Conservation (phyloP, 1,140 invertebrate species). For the Drosophila murphyi region DNA sequence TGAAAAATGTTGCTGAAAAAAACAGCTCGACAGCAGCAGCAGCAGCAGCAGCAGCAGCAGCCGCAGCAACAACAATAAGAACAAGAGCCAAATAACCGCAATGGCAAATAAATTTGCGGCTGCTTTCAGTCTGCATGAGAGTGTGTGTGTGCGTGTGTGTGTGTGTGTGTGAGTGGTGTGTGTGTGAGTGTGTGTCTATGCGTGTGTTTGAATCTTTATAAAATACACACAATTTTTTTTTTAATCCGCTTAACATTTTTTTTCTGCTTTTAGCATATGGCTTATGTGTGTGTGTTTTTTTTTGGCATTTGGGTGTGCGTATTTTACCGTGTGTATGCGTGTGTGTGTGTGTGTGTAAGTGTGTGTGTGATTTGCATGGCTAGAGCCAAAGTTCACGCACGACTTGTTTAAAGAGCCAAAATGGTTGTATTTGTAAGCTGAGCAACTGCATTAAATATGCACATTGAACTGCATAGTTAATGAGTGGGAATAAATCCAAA, state of each 20-base stretch:
- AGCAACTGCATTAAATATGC: slow-evolving; percentile 31
- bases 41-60: slow-evolving; percentile 7
- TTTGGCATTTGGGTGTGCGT: not conserved
- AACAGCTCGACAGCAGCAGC: slow-evolving; percentile 35
- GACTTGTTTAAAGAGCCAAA: slow-evolving; percentile 65
- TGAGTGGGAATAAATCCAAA: slow-evolving; percentile 3
- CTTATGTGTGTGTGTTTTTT: slow-evolving; percentile 6
- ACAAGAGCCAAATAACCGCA: slow-evolving; percentile 71
- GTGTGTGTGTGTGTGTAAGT: slow-evolving; percentile 21
- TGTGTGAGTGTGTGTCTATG: slow-evolving; percentile 1
- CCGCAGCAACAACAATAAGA: slow-evolving; percentile 35
- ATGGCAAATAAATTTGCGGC: slow-evolving; percentile 79
- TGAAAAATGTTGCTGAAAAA: slow-evolving; percentile 62
- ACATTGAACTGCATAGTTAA: slow-evolving; percentile 39
- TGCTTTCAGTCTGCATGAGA: slow-evolving; percentile 4
- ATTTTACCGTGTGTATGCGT: slow-evolving; percentile 2
- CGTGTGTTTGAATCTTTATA: slow-evolving; percentile 48
- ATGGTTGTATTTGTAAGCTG: slow-evolving; percentile 46
- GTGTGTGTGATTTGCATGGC: slow-evolving; percentile 32
- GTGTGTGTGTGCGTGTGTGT: not conserved
- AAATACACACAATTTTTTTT: slow-evolving; percentile 51
- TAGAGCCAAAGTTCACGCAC: slow-evolving; percentile 51
- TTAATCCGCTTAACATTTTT: slow-evolving; percentile 58
- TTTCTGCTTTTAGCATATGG: slow-evolving; percentile 46
- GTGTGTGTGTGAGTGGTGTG: not conserved